Evolutionary conservation across 2,797 vertebrate genomes (phyloP).

Genomic region (Amniataba percoides): DNA sequence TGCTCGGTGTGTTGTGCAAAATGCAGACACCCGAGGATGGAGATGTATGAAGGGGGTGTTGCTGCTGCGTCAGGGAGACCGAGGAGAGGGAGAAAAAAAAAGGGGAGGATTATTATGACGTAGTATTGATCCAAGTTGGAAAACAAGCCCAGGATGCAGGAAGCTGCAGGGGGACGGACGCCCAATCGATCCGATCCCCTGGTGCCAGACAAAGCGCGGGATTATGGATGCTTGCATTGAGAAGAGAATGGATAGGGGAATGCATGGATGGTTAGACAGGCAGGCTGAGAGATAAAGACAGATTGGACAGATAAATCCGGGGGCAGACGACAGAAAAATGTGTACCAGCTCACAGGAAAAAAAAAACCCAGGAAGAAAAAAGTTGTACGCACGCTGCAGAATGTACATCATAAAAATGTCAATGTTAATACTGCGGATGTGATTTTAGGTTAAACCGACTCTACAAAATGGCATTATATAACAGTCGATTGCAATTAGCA

Average conservation of each 20-base stretch:
- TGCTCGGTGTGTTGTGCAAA: conserved; percentile 33
- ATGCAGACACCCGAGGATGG: conserved; percentile 46
- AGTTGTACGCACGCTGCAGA: conserved; percentile 12
- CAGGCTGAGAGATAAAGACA: conserved; percentile 30
- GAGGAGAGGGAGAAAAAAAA: conserved; percentile 4
- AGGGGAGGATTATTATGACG: conserved; percentile 52
- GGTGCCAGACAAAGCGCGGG: conserved; percentile 50
- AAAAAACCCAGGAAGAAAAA: not conserved
- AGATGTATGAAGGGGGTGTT: conserved; percentile 41
- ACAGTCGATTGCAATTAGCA: conserved; percentile 56
- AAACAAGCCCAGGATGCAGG: conserved; percentile 55
- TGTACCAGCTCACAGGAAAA: not conserved
- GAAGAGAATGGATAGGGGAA: conserved; percentile 22
- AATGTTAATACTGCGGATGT: conserved; percentile 25
- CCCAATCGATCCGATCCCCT: conserved; percentile 43
- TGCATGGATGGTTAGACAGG: conserved; percentile 31
- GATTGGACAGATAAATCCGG: conserved; percentile 34
- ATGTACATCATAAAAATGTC: conserved; percentile 32
- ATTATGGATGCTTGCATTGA: conserved; percentile 53
- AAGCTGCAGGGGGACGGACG: conserved; percentile 55
- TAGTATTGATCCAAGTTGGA: conserved; percentile 62
- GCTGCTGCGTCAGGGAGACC: conserved; percentile 33
- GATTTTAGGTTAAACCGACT: conserved; percentile 45
- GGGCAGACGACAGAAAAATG: not conserved
- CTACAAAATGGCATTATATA: conserved; percentile 48